Base-by-base conservation (phyloP, 2,888 invertebrate genomes). In the Notocelia uddmanniana region DNA sequence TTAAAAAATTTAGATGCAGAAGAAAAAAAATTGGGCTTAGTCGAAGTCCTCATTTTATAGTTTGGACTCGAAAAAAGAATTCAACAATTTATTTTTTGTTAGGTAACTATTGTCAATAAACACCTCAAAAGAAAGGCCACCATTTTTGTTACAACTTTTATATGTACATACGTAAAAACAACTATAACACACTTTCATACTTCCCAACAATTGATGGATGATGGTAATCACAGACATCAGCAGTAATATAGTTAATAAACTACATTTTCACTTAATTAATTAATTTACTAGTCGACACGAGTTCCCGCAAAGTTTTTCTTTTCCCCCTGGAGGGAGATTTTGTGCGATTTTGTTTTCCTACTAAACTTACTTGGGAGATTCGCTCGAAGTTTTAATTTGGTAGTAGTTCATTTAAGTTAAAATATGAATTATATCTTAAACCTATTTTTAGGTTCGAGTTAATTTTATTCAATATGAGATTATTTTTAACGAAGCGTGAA, bases 221-320 rank as follows among this genome's bases (percentile, higher is more conserved):
- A 31, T n/a, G 18, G 41, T 48, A 31, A 50, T 62, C 48, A 31
- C 31, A 11, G 48, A 31, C 62, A 26, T 62, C 62, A 31, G 18
- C 5, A 63, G 18, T 37, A 58, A 64, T 41, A 48, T 54, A 55
- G 69, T 70, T 64, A 64, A 21, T 52, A 52, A 64, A 58, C 70
- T 64, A 70, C 70, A 58, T 70, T 70, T 64, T 50, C 64, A 58
- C 57, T 59, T 64, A 58, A 58, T 52, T 68, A 68, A 68, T 68
- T 70, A 64, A 58, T 57, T 37, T 21, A 58, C 57, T 70, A 58
- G 31, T 52, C 55, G 52, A 34, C 64, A 41, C 50, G 37, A 64
- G 69, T 58, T 63, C n/a, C 37, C 21, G 9, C 41, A 8, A 70
- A 70, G 26, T 64, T 64, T 57, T 11, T 41, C 64, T 70, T 70